Evolutionary conservation across 2,797 vertebrate species (phyloP).

Genomic region (Enteromius paludinosus): DNA sequence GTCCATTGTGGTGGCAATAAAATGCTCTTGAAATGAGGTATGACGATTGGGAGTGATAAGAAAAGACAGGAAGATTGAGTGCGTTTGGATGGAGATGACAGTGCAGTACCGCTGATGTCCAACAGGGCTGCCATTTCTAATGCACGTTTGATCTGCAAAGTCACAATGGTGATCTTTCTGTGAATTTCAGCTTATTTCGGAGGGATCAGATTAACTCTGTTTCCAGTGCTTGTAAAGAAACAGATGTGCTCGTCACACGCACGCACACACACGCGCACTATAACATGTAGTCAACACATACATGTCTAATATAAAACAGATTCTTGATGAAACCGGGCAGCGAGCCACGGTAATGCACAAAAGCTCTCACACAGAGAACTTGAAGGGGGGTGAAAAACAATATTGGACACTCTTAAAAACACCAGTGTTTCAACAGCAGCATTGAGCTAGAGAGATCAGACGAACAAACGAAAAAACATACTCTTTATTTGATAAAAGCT

Average conservation of each 20-base stretch:
- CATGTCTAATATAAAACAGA: slow-evolving; percentile 19
- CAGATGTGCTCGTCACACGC: slow-evolving; percentile 20
- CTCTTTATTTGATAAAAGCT: slow-evolving; percentile 38
- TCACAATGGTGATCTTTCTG: slow-evolving; percentile 34
- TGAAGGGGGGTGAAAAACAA: slow-evolving; percentile 6
- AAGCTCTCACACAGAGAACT: slow-evolving; percentile 9
- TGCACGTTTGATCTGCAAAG: slow-evolving; percentile 5
- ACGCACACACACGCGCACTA: not conserved
- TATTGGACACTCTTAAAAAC: slow-evolving; percentile 26
- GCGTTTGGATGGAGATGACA: not conserved
- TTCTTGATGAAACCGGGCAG: slow-evolving; percentile 30
- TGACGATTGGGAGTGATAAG: not conserved
- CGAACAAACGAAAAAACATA: not conserved
- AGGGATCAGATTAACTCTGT: slow-evolving; percentile 26
- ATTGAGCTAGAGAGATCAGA: slow-evolving; percentile 19
- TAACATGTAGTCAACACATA: slow-evolving; percentile 1
- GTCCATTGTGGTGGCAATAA: slow-evolving; percentile 42
- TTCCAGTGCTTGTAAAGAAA: slow-evolving; percentile 13
- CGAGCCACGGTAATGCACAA: slow-evolving; percentile 13
- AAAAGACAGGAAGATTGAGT: not conserved
- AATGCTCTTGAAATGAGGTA: slow-evolving; percentile 7
- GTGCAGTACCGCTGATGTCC: not conserved
- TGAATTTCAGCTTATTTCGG: slow-evolving; percentile 22
- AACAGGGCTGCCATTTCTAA: not conserved
- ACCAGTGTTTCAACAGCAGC: slow-evolving; percentile 9